Evolutionary conservation across 2,113 vertebrate genomes (phyloP).

Genomic region (Nettapus auritus): DNA sequence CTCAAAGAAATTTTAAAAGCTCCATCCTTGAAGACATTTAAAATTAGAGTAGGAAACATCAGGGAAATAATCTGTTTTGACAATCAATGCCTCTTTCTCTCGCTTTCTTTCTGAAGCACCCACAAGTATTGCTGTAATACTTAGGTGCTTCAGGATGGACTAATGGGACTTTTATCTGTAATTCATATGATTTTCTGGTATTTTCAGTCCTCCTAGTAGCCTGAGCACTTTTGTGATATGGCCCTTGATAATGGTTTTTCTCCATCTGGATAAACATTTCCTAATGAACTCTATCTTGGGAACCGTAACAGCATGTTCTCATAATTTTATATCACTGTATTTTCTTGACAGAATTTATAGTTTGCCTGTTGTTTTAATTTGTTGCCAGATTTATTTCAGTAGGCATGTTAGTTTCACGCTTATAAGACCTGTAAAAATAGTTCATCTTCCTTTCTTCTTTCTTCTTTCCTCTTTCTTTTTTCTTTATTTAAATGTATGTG

Average conservation of each 20-base stretch:
- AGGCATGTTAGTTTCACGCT: background rate
- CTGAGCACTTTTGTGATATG: background rate
- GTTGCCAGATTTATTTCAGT: background rate
- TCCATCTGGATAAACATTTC: slow-evolving; percentile 4
- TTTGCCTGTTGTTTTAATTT: background rate
- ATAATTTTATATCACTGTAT: background rate
- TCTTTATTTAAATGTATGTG: background rate
- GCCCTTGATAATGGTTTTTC: slow-evolving; percentile 15
- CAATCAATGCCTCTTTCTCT: background rate
- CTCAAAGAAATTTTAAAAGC: background rate
- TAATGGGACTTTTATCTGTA: slow-evolving; percentile 19
- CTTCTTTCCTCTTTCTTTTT: background rate
- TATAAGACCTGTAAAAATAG: background rate
- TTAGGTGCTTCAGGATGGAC: background rate
- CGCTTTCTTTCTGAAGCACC: background rate
- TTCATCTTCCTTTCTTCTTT: background rate
- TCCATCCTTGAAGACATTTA: background rate
- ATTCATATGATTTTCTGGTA: background rate
- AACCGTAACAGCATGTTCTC: background rate
- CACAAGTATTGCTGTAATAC: background rate
- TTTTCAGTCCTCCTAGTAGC: slow-evolving; percentile 20
- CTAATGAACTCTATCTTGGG: background rate
- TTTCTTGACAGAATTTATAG: slow-evolving; percentile 7
- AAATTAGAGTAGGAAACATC: slow-evolving; percentile 5
- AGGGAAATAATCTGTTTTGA: slow-evolving; percentile 11